A percentile compares a stretch with the other conserved stretches of the same genome.
phyloP scores from a whole-genome alignment of 2,888 invertebrate species.

The Loripinus fragilis region DNA sequence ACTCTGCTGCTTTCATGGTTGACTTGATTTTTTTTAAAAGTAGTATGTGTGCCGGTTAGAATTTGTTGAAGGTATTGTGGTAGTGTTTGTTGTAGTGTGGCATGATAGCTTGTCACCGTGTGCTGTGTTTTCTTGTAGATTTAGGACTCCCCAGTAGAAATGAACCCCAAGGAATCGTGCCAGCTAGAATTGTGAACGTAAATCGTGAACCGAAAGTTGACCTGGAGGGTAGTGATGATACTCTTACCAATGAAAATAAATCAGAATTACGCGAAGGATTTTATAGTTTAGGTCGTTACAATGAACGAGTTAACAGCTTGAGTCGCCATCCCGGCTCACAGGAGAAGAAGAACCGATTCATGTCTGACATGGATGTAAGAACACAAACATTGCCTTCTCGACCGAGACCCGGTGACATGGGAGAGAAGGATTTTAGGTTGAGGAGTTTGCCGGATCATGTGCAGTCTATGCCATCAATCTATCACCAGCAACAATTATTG shows the following conservation, averaged over 20 bases:
- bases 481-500: constrained; percentile 46
- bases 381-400: constrained; percentile 48
- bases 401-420: constrained; percentile 49
- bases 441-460: constrained; percentile 57
- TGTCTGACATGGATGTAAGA: constrained; percentile 57
- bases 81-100: constrained; percentile 15
- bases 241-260: constrained; percentile 57
- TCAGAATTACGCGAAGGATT: constrained; percentile 38
- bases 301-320: constrained; percentile 37
- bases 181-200: not conserved
- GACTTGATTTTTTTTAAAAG: too few species aligned
- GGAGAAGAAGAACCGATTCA: constrained; percentile 34
- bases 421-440: constrained; percentile 57
- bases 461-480: constrained; percentile 60
- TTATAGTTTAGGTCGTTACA: constrained; percentile 56
- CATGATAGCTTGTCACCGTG: constrained; percentile 17
- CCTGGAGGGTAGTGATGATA: constrained; percentile 51
- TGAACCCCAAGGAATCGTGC: not conserved
- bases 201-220: not conserved
- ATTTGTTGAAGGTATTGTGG: not conserved
- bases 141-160: constrained; percentile 24
- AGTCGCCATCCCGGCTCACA: constrained; percentile 19
- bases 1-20: too few species aligned
- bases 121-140: constrained; percentile 54
- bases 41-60: not conserved